These are phyloP conservation scores for Clarias laeviceps DNA, from an alignment of 2,797 vertebrate species.

Conservation along the genomic window DNA sequence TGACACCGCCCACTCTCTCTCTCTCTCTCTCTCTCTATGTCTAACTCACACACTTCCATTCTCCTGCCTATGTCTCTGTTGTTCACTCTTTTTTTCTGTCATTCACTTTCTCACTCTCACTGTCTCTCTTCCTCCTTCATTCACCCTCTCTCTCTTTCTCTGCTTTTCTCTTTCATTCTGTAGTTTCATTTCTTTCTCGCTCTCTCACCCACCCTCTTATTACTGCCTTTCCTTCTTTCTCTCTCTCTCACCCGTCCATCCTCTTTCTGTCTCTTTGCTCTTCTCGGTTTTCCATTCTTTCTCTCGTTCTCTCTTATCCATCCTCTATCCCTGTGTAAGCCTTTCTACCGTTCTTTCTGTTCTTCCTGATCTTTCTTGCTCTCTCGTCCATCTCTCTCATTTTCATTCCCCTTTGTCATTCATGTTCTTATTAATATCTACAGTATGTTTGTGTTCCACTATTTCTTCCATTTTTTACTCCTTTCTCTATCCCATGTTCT, in stretches of 20 bases:
- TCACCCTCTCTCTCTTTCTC: background rate
- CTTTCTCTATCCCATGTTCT: background rate
- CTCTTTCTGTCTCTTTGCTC: background rate
- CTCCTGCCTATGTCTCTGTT: background rate
- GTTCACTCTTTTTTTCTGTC: background rate
- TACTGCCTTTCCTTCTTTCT: background rate
- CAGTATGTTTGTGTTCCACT: no score
- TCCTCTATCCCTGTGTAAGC: background rate
- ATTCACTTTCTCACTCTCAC: background rate
- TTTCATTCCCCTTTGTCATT: background rate
- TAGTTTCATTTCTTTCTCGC: background rate
- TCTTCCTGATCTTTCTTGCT: background rate
- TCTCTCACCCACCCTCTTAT: background rate
- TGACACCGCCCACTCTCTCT: constrained; percentile 19
- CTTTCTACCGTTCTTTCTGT: background rate
- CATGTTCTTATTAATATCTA: background rate
- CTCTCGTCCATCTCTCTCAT: background rate
- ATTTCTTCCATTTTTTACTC: background rate
- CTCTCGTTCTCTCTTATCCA: no score
- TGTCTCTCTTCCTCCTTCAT: background rate
- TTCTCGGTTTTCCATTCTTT: background rate
- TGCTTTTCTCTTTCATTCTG: background rate
- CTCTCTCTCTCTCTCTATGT: background rate
- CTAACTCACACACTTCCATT: background rate
- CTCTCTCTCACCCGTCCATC: background rate